Percentiles rank a stretch among this genome's conserved stretches.
Conservation (phyloP, 2,113 vertebrate species). For the Phycodurus eques region DNA sequence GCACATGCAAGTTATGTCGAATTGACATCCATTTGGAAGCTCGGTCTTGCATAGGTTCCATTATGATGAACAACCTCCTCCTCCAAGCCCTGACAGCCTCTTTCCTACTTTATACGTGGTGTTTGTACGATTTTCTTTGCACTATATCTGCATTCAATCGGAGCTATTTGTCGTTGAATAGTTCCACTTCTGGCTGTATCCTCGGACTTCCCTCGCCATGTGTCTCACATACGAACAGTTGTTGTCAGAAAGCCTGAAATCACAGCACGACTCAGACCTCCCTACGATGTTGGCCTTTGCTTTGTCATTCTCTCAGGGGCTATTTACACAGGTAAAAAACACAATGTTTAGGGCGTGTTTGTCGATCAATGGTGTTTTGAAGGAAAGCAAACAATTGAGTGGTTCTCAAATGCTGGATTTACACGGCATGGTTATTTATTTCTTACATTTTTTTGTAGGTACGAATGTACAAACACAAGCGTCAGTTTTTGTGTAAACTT, state of each 20-base stretch:
- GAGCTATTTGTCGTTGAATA: constrained; percentile 31
- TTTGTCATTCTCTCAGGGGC: constrained; percentile 22
- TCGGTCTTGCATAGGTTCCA: not conserved
- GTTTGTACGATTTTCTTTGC: constrained; percentile 39
- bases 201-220: constrained; percentile 37
- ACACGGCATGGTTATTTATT: not conserved
- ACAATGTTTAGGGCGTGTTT: not conserved
- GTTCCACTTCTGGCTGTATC: constrained; percentile 32
- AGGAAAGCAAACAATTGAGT: not conserved
- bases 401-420: not conserved
- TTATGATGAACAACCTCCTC: not conserved
- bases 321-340: constrained; percentile 10
- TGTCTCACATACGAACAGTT: constrained; percentile 46
- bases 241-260: constrained; percentile 24
- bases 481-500: not conserved
- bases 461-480: not conserved
- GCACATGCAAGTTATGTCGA: not conserved
- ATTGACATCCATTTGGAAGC: not conserved
- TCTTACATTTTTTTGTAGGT: no score
- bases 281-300: constrained; percentile 11
- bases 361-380: not conserved
- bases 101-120: constrained; percentile 33
- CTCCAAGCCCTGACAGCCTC: constrained; percentile 9
- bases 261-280: constrained; percentile 22
- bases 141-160: constrained; percentile 1